These are phyloP conservation scores for Theristicus caerulescens DNA, from an alignment of 2,113 vertebrate genomes.

Conservation along the genomic window DNA sequence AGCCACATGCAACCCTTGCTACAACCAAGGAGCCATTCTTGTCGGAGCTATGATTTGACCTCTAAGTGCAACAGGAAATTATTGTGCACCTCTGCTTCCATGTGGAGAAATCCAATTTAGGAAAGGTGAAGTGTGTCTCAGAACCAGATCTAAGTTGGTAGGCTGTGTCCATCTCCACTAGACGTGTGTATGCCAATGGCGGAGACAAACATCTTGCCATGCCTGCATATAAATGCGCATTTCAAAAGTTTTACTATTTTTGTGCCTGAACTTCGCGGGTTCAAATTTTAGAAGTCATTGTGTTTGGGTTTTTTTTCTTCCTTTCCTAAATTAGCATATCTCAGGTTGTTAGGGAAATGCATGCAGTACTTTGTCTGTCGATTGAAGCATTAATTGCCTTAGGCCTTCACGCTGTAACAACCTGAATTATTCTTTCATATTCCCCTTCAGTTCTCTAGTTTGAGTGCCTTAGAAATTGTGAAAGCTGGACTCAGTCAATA, in stretches of 20 bases:
- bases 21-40: neutral
- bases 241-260: neutral
- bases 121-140: neutral
- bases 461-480: neutral
- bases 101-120: neutral
- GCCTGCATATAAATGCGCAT: neutral
- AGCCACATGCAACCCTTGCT: neutral
- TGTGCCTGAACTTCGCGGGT: neutral
- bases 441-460: neutral
- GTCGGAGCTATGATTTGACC: neutral
- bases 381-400: slow-evolving; percentile 40
- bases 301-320: neutral
- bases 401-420: neutral
- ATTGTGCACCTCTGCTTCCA: neutral
- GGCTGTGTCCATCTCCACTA: neutral
- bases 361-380: neutral
- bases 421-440: neutral
- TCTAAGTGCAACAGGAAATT: neutral
- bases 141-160: neutral
- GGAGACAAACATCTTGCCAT: neutral
- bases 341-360: slow-evolving; percentile 15
- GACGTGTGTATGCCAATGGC: neutral
- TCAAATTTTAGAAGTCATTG: slow-evolving; percentile 6
- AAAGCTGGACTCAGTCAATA: neutral
- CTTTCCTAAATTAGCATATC: slow-evolving; percentile 14